Conservation (phyloP, 2,888 invertebrate genomes). For the Netelia inedita region DNA sequence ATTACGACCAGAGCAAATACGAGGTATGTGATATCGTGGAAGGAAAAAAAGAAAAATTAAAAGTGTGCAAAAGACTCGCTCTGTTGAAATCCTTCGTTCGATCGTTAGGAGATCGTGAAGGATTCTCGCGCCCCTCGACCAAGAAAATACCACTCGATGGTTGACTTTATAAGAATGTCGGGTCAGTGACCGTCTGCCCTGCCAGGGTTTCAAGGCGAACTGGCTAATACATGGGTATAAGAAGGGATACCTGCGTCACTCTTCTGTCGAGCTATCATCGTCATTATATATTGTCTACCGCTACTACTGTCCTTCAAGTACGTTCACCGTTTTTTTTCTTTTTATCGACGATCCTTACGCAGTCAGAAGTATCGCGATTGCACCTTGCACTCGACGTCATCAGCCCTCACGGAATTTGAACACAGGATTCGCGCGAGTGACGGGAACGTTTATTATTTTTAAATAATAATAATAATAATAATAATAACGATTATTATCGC, state of each 20-base stretch:
- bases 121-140: conserved; percentile 45
- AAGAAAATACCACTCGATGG: conserved; percentile 41
- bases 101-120: neutral
- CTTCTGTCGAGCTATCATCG: conserved; percentile 44
- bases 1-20: no score
- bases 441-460: no score
- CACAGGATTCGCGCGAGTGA: no score
- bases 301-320: neutral
- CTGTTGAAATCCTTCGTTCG: neutral
- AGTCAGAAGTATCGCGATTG: no score
- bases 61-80: no score
- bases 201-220: conserved; percentile 80
- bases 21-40: no score
- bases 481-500: no score
- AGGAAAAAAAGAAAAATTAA: no score
- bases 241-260: conserved; percentile 48
- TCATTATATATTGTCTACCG: conserved; percentile 33
- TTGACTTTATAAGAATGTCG: conserved; percentile 75
- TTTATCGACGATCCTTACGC: neutral
- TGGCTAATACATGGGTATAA: conserved; percentile 65
- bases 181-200: conserved; percentile 80
- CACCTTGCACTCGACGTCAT: no score
- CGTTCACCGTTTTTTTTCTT: neutral
- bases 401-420: no score
- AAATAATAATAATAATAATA: no score